A percentile compares a stretch with the other conserved stretches of the same genome.
phyloP scores from a whole-genome alignment of 1,140 invertebrate species.

The Drosophila biarmipes region DNA sequence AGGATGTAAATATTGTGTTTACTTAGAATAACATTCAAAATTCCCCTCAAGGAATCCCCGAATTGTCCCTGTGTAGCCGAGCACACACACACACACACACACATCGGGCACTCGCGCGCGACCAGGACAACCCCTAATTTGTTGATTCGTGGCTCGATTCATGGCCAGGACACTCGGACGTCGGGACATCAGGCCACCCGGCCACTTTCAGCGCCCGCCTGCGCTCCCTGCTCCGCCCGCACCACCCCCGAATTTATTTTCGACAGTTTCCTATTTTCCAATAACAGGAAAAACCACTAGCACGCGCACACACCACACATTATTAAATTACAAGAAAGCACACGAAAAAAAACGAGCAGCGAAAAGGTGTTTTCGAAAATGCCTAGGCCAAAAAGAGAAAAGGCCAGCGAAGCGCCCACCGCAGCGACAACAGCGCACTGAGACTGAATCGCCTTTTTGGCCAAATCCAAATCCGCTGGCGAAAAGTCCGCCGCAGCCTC shows the following conservation, averaged over 20 bases:
- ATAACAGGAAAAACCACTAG: constrained; percentile 53
- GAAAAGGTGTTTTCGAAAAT: not conserved
- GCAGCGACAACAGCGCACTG: constrained; percentile 76
- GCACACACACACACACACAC: constrained; percentile 7
- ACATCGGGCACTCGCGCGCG: not conserved
- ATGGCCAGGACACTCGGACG: constrained; percentile 43
- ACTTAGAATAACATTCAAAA: not conserved
- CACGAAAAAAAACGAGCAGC: not conserved
- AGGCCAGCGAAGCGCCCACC: constrained; percentile 60
- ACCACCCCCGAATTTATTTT: constrained; percentile 9
- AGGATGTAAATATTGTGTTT: not conserved
- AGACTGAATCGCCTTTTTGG: constrained; percentile 55
- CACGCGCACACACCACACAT: constrained; percentile 9
- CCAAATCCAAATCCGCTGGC: constrained; percentile 56
- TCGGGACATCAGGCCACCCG: constrained; percentile 29
- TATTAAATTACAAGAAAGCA: constrained; percentile 23
- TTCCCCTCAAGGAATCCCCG: not conserved
- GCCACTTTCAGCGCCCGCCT: not conserved
- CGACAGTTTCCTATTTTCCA: constrained; percentile 37
- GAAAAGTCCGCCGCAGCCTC: constrained; percentile 25
- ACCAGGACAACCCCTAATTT: constrained; percentile 45
- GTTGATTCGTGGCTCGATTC: constrained; percentile 37
- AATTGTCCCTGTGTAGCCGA: constrained; percentile 1
- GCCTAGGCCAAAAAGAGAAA: constrained; percentile 3
- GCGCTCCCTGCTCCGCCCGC: too few relatives aligned